Evolutionary conservation across 2,113 vertebrate species (phyloP).

Genomic region (Azemiops feae): DNA sequence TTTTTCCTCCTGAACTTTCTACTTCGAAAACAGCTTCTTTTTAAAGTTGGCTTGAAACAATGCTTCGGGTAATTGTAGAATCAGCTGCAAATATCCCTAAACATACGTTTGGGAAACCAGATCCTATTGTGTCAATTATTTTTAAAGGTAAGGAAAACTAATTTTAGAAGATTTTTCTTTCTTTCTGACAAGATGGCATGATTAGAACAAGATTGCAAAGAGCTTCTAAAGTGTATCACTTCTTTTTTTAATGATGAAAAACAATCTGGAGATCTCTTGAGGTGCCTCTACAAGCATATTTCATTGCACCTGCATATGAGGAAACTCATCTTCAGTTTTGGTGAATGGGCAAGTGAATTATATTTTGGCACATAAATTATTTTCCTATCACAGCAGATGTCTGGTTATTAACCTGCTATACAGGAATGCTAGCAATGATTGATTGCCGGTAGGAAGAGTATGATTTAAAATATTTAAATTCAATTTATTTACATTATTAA

Average conservation of each 20-base stretch:
- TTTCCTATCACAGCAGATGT: neutral
- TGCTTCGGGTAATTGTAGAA: constrained; percentile 92
- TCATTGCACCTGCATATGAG: neutral
- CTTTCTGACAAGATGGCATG: neutral
- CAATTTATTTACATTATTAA: neutral
- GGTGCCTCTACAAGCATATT: neutral
- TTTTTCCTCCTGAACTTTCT: constrained; percentile 1
- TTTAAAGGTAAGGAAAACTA: constrained; percentile 88
- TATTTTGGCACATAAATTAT: neutral
- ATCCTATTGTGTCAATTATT: constrained; percentile 84
- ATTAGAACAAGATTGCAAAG: neutral
- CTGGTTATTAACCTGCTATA: constrained; percentile 5
- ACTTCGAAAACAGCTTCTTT: neutral
- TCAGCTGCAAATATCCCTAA: constrained; percentile 87
- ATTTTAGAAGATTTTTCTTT: neutral
- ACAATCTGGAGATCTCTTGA: neutral
- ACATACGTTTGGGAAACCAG: constrained; percentile 87
- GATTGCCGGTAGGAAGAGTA: neutral
- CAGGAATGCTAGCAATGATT: neutral
- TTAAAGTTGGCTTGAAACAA: constrained; percentile 58
- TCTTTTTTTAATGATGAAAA: neutral
- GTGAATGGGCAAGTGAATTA: neutral
- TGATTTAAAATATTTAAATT: neutral
- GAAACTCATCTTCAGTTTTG: neutral
- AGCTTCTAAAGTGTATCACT: neutral